Evolutionary conservation across 2,113 vertebrate species (phyloP).

Genomic region (Monarcha castaneiventris): DNA sequence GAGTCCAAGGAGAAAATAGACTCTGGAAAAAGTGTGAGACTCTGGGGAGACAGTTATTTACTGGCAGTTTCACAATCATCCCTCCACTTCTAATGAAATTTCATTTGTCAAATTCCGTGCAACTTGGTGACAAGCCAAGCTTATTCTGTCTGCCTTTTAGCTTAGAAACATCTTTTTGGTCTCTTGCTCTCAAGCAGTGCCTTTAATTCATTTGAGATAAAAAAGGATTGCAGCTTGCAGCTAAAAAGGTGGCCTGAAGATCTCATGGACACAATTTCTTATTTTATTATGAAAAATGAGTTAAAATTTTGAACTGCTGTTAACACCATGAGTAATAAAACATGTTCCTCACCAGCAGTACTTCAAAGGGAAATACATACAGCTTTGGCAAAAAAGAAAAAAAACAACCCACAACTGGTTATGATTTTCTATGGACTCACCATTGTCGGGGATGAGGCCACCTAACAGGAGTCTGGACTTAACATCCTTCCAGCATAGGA

Average conservation of each 20-base stretch:
- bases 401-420: not conserved
- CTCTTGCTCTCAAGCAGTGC: not conserved
- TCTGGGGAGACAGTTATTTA: constrained; percentile 47
- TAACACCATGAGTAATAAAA: not conserved
- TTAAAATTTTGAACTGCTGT: not conserved
- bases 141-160: constrained; percentile 33
- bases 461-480: not conserved
- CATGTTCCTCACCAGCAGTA: not conserved
- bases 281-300: not conserved
- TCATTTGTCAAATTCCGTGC: constrained; percentile 38
- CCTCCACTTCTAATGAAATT: constrained; percentile 44
- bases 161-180: constrained; percentile 31
- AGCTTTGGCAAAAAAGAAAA: not conserved
- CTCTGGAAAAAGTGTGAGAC: constrained; percentile 30
- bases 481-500: not conserved
- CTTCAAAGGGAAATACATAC: not conserved
- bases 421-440: not conserved
- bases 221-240: not conserved
- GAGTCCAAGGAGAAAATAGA: not conserved
- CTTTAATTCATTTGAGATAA: not conserved
- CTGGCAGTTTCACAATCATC: not conserved
- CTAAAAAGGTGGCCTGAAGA: not conserved
- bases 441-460: constrained; percentile 17
- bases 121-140: constrained; percentile 31
- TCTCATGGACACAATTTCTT: not conserved